Percentiles rank a stretch among this genome's conserved stretches.
Evolutionary conservation across 2,888 invertebrate genomes (phyloP).

Genomic region (Acrobasis repandana): DNA sequence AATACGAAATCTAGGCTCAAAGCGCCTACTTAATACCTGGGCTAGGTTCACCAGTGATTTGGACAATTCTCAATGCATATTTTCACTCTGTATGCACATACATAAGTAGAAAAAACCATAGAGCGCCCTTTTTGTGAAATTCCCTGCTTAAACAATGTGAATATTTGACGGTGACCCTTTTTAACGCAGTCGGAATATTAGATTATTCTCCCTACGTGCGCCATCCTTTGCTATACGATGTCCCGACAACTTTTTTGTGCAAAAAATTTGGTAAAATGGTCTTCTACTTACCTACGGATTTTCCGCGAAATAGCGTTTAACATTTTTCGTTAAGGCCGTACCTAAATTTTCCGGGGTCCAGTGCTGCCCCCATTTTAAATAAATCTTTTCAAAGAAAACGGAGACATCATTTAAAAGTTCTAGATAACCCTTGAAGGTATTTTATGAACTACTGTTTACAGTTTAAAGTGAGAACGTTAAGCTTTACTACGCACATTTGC

Average conservation of each 20-base stretch:
- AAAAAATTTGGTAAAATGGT: not conserved
- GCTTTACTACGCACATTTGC: too few species aligned
- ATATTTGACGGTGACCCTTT: constrained; percentile 59
- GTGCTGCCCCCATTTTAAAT: too few species aligned
- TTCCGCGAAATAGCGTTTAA: not conserved
- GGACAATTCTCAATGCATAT: constrained; percentile 17
- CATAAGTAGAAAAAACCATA: constrained; percentile 29
- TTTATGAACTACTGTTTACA: too few species aligned
- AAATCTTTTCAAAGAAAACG: too few species aligned
- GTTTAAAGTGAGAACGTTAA: too few species aligned
- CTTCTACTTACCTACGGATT: not conserved
- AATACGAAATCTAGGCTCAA: not conserved
- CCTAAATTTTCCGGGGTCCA: too few species aligned
- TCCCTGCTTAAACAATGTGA: constrained; percentile 49
- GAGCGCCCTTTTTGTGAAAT: constrained; percentile 35
- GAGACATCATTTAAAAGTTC: too few species aligned
- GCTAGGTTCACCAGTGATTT: constrained; percentile 23
- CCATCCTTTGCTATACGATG: constrained; percentile 14
- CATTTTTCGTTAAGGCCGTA: too few species aligned
- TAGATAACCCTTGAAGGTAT: too few species aligned
- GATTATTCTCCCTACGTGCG: constrained; percentile 37
- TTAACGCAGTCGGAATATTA: constrained; percentile 52
- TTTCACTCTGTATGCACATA: constrained; percentile 29
- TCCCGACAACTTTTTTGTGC: constrained; percentile 7
- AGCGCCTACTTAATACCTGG: not conserved